Base-by-base conservation (phyloP, 2,888 invertebrate species). In the Oegoconia quadripuncta region DNA sequence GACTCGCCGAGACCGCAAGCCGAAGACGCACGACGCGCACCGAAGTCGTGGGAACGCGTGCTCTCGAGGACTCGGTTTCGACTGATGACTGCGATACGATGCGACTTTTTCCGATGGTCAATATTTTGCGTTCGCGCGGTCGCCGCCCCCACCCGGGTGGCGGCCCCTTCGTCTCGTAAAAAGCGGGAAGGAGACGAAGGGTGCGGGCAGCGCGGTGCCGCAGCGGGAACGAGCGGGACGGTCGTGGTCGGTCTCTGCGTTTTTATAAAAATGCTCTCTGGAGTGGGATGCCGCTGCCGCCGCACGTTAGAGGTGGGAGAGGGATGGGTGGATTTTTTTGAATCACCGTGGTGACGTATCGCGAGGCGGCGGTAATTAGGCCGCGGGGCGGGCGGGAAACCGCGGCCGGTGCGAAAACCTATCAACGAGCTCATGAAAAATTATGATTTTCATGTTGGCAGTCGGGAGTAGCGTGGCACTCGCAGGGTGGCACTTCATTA, bases 31-130 rank as follows among this genome's bases (percentile, higher is more conserved):
- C 84, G 86, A 84, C 70, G 71, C 76, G 73, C 71, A 59, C 69
- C 86, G 86, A 83, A 80, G 77, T 71, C 63, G 71, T 70, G 68
- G 76, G 71, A 72, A 77, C 82, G 80, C 79, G 82, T 79, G 70
- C 77, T 75, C 77, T 59, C 79, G 77, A 67, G 76, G 78, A 81
- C 83, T 82, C 83, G 66, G 82, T 86, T 84, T 81, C 86, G 84
- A 88, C 88, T 88, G 88, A 88, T 88, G 88, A 83, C 84, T 87
- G 86, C 83, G 88, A 87, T 88, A 84, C 86, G 87, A 82, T 78
- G 82, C 83, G 86, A 86, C 86, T 88, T 88, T 88, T 88, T 88
- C 87, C 88, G 83, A 88, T 88, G 88, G 88, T 88, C 88, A 88
- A 88, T 88, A 88, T 88, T 88, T 88, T 83, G 87, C 84, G 87